Percentiles rank a stretch among this genome's conserved stretches.
Evolutionary conservation across 2,888 invertebrate genomes (phyloP).

Genomic region (Diaphora mendica): DNA sequence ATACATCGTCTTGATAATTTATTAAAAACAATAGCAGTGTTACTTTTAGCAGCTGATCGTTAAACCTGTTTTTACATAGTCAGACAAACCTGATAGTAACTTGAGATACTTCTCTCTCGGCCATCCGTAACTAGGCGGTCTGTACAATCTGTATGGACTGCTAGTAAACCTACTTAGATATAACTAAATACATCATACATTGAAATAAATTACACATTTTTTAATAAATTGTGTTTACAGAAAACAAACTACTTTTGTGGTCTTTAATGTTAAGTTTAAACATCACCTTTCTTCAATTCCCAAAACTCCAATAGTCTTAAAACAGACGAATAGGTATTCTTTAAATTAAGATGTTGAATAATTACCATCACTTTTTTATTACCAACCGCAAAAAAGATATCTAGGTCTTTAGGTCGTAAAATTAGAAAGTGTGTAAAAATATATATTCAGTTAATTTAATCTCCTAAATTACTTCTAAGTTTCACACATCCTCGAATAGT

Average conservation of each 20-base stretch:
- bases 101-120: too few relatives aligned
- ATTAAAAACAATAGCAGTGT: too few relatives aligned
- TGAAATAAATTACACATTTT: too few relatives aligned
- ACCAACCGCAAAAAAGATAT: constrained; percentile 13
- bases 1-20: background rate
- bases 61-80: too few relatives aligned
- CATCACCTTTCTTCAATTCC: background rate
- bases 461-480: constrained; percentile 16
- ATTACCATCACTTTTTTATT: constrained; percentile 13
- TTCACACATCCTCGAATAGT: constrained; percentile 7
- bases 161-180: too few relatives aligned
- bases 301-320: background rate
- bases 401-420: constrained; percentile 21
- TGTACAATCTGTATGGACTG: too few relatives aligned
- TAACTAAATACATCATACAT: too few relatives aligned
- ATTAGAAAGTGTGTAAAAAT: constrained; percentile 25
- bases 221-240: too few relatives aligned
- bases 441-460: constrained; percentile 7
- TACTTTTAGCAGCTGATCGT: too few relatives aligned
- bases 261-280: background rate
- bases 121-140: too few relatives aligned
- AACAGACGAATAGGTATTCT: background rate
- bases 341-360: background rate
- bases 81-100: too few relatives aligned
- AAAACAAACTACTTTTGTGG: background rate